A percentile compares a stretch with the other conserved stretches of the same genome.
Evolutionary conservation across 92 coral and sea anemone genomes (phyloP).

Genomic region (Metridium senile): DNA sequence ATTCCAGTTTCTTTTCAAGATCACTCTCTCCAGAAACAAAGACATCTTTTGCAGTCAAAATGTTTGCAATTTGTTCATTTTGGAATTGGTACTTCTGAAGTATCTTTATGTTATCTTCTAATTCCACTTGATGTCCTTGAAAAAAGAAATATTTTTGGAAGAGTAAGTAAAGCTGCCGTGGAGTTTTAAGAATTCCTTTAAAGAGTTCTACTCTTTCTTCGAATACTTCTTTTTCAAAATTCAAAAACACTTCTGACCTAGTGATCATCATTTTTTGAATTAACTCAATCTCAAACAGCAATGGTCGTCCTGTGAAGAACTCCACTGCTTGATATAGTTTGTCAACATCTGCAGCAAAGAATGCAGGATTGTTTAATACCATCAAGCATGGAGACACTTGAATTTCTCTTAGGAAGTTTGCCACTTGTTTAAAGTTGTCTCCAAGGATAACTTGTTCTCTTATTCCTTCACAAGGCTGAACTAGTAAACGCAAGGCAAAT

Average conservation of each 20-base stretch:
- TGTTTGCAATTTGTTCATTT: conserved; percentile 74
- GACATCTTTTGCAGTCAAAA: conserved; percentile 77
- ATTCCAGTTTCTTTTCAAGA: conserved; percentile 61
- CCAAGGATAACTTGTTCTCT: conserved; percentile 66
- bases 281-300: conserved; percentile 83
- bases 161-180: conserved; percentile 77
- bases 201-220: conserved; percentile 67
- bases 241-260: conserved; percentile 83
- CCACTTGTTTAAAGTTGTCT: conserved; percentile 71
- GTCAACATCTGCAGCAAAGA: conserved; percentile 60
- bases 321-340: conserved; percentile 61
- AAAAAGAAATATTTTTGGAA: conserved; percentile 81
- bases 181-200: conserved; percentile 76
- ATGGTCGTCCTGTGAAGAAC: conserved; percentile 81
- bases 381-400: conserved; percentile 80
- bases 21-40: conserved; percentile 70
- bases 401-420: conserved; percentile 76
- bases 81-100: conserved; percentile 62
- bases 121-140: conserved; percentile 60
- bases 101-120: conserved; percentile 70
- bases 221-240: conserved; percentile 62
- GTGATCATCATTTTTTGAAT: conserved; percentile 71
- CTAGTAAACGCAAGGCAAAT: conserved; percentile 50
- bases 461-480: conserved; percentile 74
- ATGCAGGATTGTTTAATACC: conserved; percentile 74